Evolutionary conservation across 2,797 vertebrate genomes (phyloP).

Genomic region (Rhabdophis nuchalis): DNA sequence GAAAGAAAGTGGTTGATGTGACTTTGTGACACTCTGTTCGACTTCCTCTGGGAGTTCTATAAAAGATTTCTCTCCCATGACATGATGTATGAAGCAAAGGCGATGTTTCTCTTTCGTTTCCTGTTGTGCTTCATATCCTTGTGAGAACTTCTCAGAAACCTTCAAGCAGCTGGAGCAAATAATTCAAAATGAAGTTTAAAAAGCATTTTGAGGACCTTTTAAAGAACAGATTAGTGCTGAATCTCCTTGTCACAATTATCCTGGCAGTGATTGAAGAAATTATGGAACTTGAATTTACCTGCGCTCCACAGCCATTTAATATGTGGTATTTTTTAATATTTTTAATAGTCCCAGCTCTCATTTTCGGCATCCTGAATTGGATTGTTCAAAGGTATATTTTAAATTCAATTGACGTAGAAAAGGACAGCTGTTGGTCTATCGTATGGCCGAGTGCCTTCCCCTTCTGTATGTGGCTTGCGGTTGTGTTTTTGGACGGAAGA

Average conservation of each 20-base stretch:
- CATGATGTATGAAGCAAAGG: neutral
- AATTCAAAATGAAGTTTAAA: neutral
- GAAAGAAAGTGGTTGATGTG: too few relatives aligned
- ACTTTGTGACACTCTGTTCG: neutral
- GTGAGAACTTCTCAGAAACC: neutral
- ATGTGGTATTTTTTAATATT: neutral
- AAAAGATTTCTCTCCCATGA: neutral
- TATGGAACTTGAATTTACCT: neutral
- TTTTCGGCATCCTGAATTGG: neutral
- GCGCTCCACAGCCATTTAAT: neutral
- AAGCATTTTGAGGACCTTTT: rapidly evolving
- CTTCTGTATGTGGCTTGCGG: neutral
- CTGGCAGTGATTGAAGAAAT: neutral
- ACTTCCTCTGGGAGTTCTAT: neutral
- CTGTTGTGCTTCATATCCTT: neutral
- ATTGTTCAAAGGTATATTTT: neutral
- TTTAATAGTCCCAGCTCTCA: rapidly evolving
- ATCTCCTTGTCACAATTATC: neutral
- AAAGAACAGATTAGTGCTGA: neutral
- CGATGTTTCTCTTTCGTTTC: neutral
- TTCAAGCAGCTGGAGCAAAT: neutral
- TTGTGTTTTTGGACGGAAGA: neutral
- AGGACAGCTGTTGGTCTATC: neutral
- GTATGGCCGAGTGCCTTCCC: neutral
- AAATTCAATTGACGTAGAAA: neutral